A percentile compares a stretch with the other conserved stretches of the same genome.
These are phyloP conservation scores for Clupea harengus DNA, from an alignment of 2,113 vertebrate genomes.

Conservation along the genomic window DNA sequence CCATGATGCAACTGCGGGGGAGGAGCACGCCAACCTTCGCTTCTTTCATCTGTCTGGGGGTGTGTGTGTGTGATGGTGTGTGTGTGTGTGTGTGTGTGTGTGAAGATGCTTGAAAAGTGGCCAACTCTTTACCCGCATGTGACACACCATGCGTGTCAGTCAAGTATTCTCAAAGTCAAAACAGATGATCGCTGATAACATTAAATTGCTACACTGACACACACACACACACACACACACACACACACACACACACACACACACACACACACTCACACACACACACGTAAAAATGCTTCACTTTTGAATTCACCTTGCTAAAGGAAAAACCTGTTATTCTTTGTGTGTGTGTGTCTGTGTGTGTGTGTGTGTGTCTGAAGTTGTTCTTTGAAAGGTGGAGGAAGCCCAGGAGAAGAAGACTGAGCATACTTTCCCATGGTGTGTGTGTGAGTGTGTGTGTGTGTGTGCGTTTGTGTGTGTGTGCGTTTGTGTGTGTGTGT, in stretches of 20 bases:
- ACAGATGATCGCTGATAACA: background rate
- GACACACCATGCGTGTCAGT: constrained; percentile 44
- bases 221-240: background rate
- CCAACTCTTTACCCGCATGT: background rate
- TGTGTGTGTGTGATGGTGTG: background rate
- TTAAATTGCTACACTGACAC: background rate
- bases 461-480: constrained; percentile 28
- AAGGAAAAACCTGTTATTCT: background rate
- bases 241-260: background rate
- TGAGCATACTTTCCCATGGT: too few relatives aligned
- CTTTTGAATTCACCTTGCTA: too few relatives aligned
- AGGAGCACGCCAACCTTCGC: too few relatives aligned
- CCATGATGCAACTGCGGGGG: too few relatives aligned
- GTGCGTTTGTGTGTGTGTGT: constrained; percentile 10
- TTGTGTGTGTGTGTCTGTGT: background rate
- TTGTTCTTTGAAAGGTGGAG: too few relatives aligned
- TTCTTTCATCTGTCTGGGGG: too few relatives aligned
- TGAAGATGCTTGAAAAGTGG: background rate
- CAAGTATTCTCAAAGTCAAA: constrained; percentile 45
- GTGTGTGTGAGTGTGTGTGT: constrained; percentile 30
- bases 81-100: constrained; percentile 3
- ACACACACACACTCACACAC: background rate
- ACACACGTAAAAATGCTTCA: too few relatives aligned
- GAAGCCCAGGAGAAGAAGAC: too few relatives aligned
- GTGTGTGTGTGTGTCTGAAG: constrained; percentile 30